Conservation (phyloP, 1,140 invertebrate species). For the Drosophila bocki region DNA sequence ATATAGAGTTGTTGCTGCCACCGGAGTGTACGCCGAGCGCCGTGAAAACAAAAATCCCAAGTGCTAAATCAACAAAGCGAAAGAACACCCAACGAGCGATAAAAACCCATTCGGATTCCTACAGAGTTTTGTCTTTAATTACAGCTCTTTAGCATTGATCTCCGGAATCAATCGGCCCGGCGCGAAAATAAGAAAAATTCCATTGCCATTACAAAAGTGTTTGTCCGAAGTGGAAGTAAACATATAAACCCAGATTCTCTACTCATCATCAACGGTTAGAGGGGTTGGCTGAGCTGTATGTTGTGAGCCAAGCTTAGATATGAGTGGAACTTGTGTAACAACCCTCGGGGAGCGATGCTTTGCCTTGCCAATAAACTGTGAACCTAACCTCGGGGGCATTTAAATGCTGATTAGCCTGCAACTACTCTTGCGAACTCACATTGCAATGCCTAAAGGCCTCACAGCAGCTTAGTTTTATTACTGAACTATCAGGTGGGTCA, state of each 20-base stretch:
- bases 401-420: slow-evolving; percentile 16
- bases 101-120: slow-evolving; percentile 3
- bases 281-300: not conserved
- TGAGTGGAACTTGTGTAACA: not conserved
- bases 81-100: slow-evolving; percentile 10
- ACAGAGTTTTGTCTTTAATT: slow-evolving; percentile 29
- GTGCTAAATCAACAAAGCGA: slow-evolving; percentile 45
- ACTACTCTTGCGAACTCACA: not conserved
- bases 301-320: not conserved
- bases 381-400: slow-evolving; percentile 11
- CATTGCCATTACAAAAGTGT: slow-evolving; percentile 4
- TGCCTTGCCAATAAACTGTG: slow-evolving; percentile 7
- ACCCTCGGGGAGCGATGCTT: slow-evolving; percentile 6
- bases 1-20: slow-evolving; percentile 23
- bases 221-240: slow-evolving; percentile 31
- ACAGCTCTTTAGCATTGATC: slow-evolving; percentile 63
- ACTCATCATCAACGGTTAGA: not conserved
- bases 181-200: slow-evolving; percentile 23
- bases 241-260: slow-evolving; percentile 29
- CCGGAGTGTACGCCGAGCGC: slow-evolving; percentile 8
- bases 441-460: not conserved
- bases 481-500: not conserved
- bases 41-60: slow-evolving; percentile 37
- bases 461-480: slow-evolving; percentile 1
- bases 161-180: slow-evolving; percentile 51